Conservation (phyloP, 2,113 vertebrate species). For the Xyrauchen texanus region DNA sequence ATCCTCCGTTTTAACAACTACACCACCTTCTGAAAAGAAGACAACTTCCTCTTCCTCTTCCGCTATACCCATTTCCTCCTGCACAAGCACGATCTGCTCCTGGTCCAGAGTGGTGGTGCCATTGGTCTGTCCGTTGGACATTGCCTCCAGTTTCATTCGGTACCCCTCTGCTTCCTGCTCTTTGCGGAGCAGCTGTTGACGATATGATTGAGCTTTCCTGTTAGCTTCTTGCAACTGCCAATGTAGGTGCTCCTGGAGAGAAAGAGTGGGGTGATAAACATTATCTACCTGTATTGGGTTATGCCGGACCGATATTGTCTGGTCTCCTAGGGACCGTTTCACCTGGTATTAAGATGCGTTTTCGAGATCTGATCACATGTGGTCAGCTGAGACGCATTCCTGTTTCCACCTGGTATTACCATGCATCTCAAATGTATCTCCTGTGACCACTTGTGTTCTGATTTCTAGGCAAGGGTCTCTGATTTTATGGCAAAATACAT, state of each 20-base stretch:
- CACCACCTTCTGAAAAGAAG: conserved; percentile 72
- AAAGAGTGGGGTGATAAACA: neutral
- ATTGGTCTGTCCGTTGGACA: conserved; percentile 72
- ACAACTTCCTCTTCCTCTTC: conserved; percentile 68
- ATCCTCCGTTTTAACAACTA: conserved; percentile 74
- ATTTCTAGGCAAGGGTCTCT: too few species aligned
- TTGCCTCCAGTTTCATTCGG: conserved; percentile 81
- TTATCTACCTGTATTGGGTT: neutral
- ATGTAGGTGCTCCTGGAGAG: conserved; percentile 73
- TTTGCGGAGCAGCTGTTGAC: conserved; percentile 82
- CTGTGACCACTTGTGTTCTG: too few species aligned
- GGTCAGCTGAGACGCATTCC: too few species aligned
- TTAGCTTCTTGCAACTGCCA: conserved; percentile 84
- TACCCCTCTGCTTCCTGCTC: conserved; percentile 87
- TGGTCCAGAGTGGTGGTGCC: conserved; percentile 51
- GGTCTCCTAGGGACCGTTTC: too few species aligned
- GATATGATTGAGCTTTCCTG: conserved; percentile 81
- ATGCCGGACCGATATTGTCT: neutral
- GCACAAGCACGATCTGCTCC: conserved; percentile 61
- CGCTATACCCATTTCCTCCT: conserved; percentile 63
- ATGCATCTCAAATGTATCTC: too few species aligned
- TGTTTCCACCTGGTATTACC: too few species aligned
- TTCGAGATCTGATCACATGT: too few species aligned
- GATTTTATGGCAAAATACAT: too few species aligned
- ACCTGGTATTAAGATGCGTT: too few species aligned